Percentiles rank a stretch among this genome's conserved stretches.
These are phyloP conservation scores for Menura novaehollandiae DNA, from an alignment of 2,113 vertebrate genomes.

Conservation along the genomic window DNA sequence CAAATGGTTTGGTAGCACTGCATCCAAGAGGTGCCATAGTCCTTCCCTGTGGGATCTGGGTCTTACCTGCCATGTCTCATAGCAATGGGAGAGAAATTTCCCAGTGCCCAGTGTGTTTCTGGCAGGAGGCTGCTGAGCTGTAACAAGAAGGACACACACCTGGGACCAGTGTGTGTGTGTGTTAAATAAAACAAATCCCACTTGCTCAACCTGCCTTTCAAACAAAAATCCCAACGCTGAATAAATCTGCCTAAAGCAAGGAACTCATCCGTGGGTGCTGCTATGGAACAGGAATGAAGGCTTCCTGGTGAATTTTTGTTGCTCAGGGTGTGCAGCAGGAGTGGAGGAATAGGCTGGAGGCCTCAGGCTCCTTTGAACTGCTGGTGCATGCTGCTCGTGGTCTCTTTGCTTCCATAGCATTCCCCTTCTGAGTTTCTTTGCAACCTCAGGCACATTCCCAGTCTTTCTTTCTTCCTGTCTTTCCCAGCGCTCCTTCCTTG, in stretches of 20 bases:
- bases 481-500: neutral
- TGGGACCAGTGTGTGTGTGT: neutral
- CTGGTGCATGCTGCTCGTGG: neutral
- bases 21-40: neutral
- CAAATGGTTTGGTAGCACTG: neutral
- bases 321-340: neutral
- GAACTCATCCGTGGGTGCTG: neutral
- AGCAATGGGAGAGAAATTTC: neutral
- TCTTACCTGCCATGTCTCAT: accelerated
- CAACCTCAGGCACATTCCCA: neutral
- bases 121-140: neutral
- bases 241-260: constrained; percentile 8
- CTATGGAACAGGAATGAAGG: neutral
- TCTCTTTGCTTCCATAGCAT: neutral
- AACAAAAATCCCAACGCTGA: neutral
- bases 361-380: neutral
- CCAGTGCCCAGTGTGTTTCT: neutral
- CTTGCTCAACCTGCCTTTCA: neutral
- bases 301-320: neutral
- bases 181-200: neutral
- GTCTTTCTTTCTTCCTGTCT: neutral
- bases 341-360: neutral
- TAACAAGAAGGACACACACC: neutral
- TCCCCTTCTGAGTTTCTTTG: neutral
- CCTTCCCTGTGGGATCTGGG: neutral